phyloP scores from a whole-genome alignment of 2,888 invertebrate species.

The Myopa tessellatipennis region DNA sequence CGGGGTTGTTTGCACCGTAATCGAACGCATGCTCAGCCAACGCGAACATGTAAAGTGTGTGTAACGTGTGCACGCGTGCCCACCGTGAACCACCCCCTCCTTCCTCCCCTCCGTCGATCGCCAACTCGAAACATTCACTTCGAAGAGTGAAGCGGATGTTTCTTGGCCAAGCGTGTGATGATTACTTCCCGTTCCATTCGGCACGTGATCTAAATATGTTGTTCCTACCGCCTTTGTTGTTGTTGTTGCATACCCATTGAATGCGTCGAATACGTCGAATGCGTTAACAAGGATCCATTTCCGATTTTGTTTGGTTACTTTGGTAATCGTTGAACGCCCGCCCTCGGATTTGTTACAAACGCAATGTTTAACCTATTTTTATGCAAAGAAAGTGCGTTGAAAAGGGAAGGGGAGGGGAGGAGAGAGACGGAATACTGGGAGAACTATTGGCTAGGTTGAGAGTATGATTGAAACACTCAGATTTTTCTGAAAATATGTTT shows the following conservation, averaged over 20 bases:
- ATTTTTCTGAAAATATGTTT: conserved; percentile 27
- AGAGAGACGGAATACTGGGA: no score
- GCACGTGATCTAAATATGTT: conserved; percentile 54
- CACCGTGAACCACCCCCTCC: background rate
- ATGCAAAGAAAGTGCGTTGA: background rate
- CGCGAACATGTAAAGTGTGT: background rate
- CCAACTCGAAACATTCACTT: background rate
- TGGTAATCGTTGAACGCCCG: conserved; percentile 6
- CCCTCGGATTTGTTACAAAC: conserved; percentile 34
- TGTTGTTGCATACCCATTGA: background rate
- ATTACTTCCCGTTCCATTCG: conserved; percentile 58
- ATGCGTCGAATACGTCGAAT: conserved; percentile 3
- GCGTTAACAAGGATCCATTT: conserved; percentile 62
- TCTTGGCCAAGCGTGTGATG: conserved; percentile 59
- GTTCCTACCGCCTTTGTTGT: background rate
- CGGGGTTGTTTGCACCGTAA: conserved; percentile 35
- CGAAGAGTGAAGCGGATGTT: conserved; percentile 39
- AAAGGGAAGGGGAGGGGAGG: background rate
- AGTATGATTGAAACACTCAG: background rate
- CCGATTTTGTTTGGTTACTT: conserved; percentile 53
- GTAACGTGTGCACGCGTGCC: conserved; percentile 15
- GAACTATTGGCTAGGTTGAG: background rate
- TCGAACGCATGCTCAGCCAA: conserved; percentile 23
- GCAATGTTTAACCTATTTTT: conserved; percentile 22
- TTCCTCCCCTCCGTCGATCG: background rate